Conservation (phyloP, 2,797 vertebrate species). For the Tiaroga cobitis region DNA sequence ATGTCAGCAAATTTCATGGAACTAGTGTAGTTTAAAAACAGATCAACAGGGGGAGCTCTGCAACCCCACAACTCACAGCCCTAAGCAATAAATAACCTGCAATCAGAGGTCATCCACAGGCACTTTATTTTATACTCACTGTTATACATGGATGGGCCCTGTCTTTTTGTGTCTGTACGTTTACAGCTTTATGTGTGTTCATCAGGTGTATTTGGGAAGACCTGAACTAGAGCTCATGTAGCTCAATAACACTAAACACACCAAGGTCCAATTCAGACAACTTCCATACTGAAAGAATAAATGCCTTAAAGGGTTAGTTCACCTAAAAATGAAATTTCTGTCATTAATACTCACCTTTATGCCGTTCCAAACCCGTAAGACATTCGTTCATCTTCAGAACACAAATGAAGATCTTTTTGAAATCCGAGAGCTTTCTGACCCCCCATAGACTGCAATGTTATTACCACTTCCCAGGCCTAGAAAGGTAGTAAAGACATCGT, state of each 20-base stretch:
- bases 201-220: background rate
- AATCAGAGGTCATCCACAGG: constrained; percentile 28
- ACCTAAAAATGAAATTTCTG: too few species aligned
- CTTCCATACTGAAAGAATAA: background rate
- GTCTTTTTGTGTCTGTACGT: background rate
- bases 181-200: background rate
- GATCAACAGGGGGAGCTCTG: constrained; percentile 63
- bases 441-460: too few species aligned
- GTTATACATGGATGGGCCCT: background rate
- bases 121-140: constrained; percentile 20
- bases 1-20: constrained; percentile 21
- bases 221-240: background rate
- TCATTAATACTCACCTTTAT: too few species aligned
- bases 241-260: background rate
- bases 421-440: too few species aligned
- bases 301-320: background rate
- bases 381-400: too few species aligned
- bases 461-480: too few species aligned
- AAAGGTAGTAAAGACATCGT: too few species aligned
- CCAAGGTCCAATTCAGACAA: background rate
- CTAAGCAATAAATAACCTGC: constrained; percentile 26
- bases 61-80: constrained; percentile 46
- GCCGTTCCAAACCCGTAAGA: too few species aligned
- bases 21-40: constrained; percentile 17
- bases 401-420: too few species aligned